phyloP scores from a whole-genome alignment of 2,113 vertebrate genomes.

The Rhagologus leucostigma region DNA sequence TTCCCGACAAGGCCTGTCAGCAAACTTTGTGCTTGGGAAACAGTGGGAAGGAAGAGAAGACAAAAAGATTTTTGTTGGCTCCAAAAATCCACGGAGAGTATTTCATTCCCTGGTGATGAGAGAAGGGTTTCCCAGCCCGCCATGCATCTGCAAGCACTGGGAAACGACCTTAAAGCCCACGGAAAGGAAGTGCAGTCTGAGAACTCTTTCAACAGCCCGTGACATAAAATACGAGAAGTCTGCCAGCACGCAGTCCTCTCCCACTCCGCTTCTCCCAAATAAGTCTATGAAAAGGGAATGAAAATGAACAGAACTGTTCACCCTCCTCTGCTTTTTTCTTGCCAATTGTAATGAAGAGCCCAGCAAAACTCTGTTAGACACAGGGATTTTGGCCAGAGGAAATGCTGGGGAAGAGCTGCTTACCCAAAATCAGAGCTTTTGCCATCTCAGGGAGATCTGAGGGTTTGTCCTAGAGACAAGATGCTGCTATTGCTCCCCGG shows the following conservation, averaged over 20 bases:
- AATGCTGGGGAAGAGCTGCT: background rate
- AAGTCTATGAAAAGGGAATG: background rate
- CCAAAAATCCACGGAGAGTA: background rate
- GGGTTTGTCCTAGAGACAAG: background rate
- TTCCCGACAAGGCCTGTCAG: background rate
- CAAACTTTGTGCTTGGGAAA: background rate
- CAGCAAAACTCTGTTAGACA: background rate
- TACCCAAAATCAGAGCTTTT: background rate
- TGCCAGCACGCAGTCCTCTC: background rate
- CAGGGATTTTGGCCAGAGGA: background rate
- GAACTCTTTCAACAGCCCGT: background rate
- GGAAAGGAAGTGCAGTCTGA: background rate
- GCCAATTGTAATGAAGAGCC: background rate
- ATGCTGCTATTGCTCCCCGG: accelerated
- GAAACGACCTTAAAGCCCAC: background rate
- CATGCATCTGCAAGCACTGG: background rate
- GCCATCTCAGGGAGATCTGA: background rate
- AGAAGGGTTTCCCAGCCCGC: background rate
- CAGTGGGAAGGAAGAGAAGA: background rate
- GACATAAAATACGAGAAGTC: background rate
- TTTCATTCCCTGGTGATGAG: background rate
- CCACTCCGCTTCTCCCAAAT: background rate
- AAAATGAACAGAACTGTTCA: background rate
- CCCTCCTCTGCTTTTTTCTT: background rate
- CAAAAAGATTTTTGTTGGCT: background rate